Conservation (phyloP, 2,888 invertebrate species). For the Eulithis prunata region DNA sequence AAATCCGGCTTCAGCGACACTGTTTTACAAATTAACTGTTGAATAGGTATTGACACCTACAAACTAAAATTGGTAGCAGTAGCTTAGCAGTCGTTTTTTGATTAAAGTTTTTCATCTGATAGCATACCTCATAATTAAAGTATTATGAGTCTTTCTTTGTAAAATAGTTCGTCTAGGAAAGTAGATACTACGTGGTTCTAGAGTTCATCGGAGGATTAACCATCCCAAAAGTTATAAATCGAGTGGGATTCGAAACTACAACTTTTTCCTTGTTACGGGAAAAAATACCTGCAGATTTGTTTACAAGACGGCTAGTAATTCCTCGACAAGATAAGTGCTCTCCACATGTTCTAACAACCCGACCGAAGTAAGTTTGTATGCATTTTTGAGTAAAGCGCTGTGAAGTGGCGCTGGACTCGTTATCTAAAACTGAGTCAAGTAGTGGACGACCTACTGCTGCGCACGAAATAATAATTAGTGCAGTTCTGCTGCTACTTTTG, state of each 20-base stretch:
- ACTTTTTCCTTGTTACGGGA: too few species aligned
- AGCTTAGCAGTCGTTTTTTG: too few species aligned
- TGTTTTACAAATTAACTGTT: background rate
- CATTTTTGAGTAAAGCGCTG: conserved; percentile 59
- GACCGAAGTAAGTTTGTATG: conserved; percentile 39
- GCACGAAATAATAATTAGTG: conserved; percentile 13
- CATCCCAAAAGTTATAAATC: too few species aligned
- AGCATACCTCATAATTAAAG: too few species aligned
- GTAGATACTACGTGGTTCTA: too few species aligned
- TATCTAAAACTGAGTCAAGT: conserved; percentile 62
- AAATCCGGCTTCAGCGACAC: background rate
- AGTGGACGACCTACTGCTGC: conserved; percentile 7
- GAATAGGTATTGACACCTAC: background rate
- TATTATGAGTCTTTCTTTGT: too few species aligned
- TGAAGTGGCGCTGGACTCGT: conserved; percentile 45
- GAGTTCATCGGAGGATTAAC: too few species aligned
- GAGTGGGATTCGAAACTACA: too few species aligned
- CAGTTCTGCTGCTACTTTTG: background rate
- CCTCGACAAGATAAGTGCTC: background rate
- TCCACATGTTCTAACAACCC: conserved; percentile 3
- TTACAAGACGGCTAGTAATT: background rate
- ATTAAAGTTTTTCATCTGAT: too few species aligned
- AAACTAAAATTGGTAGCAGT: too few species aligned
- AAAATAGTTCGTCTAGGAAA: too few species aligned
- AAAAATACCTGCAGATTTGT: background rate